Evolutionary conservation across 2,113 vertebrate species (phyloP).

Genomic region (Cavia aperea): DNA sequence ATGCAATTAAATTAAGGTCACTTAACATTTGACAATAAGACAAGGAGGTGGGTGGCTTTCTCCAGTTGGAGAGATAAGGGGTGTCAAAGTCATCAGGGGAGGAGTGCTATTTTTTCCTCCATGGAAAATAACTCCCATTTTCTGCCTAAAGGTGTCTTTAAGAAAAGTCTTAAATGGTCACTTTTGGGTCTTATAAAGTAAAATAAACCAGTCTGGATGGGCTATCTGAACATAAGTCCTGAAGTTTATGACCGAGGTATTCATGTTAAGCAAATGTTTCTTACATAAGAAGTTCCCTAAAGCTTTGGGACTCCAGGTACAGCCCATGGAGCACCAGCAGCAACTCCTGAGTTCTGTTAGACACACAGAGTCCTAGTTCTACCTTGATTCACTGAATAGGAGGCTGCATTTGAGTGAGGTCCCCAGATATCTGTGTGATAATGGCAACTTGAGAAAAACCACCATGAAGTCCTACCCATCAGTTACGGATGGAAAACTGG

Average conservation of each 20-base stretch:
- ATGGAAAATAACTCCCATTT: background rate
- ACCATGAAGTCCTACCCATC: background rate
- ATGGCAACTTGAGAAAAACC: background rate
- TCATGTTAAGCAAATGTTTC: background rate
- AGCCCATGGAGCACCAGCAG: background rate
- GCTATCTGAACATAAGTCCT: background rate
- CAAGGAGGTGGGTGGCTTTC: background rate
- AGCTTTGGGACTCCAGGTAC: no score
- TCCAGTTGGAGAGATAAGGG: background rate
- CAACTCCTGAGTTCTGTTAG: background rate
- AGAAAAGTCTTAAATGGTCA: background rate
- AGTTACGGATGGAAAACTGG: no score
- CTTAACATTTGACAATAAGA: background rate
- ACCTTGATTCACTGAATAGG: rapidly evolving
- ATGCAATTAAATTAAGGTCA: background rate
- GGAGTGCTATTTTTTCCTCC: background rate
- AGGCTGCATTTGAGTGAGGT: background rate
- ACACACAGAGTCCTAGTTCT: background rate
- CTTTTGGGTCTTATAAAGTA: background rate
- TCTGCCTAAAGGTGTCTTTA: background rate
- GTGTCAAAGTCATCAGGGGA: background rate
- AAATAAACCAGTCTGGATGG: background rate
- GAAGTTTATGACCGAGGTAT: background rate
- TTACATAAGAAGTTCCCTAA: background rate
- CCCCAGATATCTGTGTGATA: no score